Percentiles rank a stretch among this genome's conserved stretches.
phyloP scores from a whole-genome alignment of 2,888 invertebrate species.

The Philonicus albiceps region DNA sequence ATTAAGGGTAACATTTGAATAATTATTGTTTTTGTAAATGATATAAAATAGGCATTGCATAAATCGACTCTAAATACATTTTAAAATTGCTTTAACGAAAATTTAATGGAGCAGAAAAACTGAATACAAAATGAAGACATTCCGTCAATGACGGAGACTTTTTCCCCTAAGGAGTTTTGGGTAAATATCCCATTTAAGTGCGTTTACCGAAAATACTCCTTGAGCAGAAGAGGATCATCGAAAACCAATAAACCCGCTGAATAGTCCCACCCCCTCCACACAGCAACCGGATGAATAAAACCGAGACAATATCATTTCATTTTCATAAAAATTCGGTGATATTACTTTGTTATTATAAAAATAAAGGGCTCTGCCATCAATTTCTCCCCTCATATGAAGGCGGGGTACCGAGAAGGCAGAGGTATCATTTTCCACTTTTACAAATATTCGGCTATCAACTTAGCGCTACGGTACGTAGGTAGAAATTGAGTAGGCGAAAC shows the following conservation, averaged over 20 bases:
- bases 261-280: not conserved
- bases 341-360: constrained; percentile 43
- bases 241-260: constrained; percentile 45
- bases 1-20: not conserved
- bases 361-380: constrained; percentile 35
- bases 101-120: not conserved
- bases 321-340: constrained; percentile 46
- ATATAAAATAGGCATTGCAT: not conserved
- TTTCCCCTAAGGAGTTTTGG: not conserved
- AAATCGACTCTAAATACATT: not conserved
- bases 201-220: constrained; percentile 6
- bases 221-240: constrained; percentile 41
- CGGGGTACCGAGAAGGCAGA: not conserved
- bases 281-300: constrained; percentile 1
- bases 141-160: not conserved
- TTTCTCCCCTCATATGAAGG: constrained; percentile 3
- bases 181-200: not conserved
- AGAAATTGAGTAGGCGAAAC: constrained; percentile 3
- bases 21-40: not conserved
- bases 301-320: constrained; percentile 44
- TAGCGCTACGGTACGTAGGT: not conserved
- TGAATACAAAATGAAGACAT: constrained; percentile 11
- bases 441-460: constrained; percentile 12
- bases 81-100: not conserved
- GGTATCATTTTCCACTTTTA: constrained; percentile 24